Conservation (phyloP, 2,113 vertebrate genomes). For the Heptranchias perlo region DNA sequence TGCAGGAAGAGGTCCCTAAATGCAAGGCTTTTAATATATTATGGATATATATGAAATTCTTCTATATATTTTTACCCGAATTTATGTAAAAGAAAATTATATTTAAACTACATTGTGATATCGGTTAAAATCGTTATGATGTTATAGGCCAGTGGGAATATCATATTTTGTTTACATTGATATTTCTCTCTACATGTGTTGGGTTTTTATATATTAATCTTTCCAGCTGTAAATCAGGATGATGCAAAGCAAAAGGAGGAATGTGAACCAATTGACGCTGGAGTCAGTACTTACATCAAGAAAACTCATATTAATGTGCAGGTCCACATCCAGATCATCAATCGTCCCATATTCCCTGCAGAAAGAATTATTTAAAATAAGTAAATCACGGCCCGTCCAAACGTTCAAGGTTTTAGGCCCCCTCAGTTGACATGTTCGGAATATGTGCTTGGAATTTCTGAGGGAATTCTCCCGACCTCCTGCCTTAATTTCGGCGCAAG, state of each 20-base stretch:
- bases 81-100: too few species aligned
- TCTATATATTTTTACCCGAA: background rate
- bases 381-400: background rate
- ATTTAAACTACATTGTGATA: background rate
- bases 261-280: background rate
- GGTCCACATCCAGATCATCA: conserved; percentile 95
- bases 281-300: conserved; percentile 79
- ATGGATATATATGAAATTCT: background rate
- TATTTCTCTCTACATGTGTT: background rate
- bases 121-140: background rate
- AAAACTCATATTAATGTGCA: conserved; percentile 95
- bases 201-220: background rate
- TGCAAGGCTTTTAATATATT: background rate
- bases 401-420: background rate
- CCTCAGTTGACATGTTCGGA: background rate
- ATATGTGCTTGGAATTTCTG: background rate
- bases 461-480: too few species aligned
- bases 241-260: background rate
- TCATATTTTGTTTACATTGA: background rate
- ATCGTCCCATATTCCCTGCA: conserved; percentile 94
- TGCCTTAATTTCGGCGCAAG: background rate
- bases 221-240: background rate
- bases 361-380: conserved; percentile 43
- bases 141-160: background rate
- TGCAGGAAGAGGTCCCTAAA: background rate